These are phyloP conservation scores for Peromyscus melanophrys DNA, from an alignment of 2,797 vertebrate genomes.

Conservation along the genomic window DNA sequence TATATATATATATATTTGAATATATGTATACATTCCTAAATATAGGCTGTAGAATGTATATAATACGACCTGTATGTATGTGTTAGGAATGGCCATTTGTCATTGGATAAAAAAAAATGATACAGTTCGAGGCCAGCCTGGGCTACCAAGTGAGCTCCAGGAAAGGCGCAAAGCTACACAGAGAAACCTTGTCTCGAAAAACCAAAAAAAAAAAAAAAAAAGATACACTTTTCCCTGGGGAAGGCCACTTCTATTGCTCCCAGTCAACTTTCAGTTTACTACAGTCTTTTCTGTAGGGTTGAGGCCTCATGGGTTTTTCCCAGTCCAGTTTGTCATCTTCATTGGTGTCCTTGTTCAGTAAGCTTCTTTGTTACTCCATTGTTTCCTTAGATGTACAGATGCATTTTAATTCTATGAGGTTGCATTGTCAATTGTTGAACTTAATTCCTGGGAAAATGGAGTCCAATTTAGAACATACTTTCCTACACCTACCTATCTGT, in stretches of 20 bases:
- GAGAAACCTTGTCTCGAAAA: too few species aligned
- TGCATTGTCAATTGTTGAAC: neutral
- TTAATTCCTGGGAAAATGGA: neutral
- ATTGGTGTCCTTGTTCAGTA: neutral
- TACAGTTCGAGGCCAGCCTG: too few species aligned
- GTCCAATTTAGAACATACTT: neutral
- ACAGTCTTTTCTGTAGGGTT: neutral
- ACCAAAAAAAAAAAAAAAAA: too few species aligned
- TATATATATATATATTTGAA: neutral
- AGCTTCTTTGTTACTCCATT: neutral
- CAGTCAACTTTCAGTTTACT: neutral
- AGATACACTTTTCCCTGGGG: neutral
- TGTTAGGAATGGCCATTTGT: neutral
- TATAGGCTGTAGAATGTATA: neutral
- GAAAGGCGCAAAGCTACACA: too few species aligned
- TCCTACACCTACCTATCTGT: neutral
- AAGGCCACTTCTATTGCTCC: neutral
- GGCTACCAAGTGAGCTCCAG: too few species aligned
- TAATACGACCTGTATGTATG: neutral
- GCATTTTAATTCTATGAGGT: neutral
- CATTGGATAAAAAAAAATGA: neutral
- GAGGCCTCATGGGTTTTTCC: neutral
- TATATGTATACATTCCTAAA: neutral
- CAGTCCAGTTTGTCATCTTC: neutral
- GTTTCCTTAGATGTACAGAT: neutral